Evolutionary conservation across 2,888 invertebrate genomes (phyloP).

Genomic region (Holacanthella duospinosa): DNA sequence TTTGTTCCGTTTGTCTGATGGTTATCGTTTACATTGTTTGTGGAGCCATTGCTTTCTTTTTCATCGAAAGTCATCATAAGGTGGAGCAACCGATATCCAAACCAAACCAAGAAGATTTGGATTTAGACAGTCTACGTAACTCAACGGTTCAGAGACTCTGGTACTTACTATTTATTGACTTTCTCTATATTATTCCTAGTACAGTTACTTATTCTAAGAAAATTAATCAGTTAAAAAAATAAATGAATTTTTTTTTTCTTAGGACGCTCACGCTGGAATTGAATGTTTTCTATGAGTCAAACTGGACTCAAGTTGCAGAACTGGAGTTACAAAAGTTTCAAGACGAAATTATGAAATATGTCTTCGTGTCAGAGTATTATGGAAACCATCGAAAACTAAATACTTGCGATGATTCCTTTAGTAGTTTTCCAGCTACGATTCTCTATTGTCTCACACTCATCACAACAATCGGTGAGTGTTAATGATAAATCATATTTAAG

Average conservation of each 20-base stretch:
- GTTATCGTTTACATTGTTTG: slow-evolving; percentile 74
- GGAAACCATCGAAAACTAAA: slow-evolving; percentile 41
- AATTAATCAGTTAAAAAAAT: background rate
- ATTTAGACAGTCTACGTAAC: slow-evolving; percentile 35
- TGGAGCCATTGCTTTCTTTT: slow-evolving; percentile 83
- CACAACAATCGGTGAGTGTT: slow-evolving; percentile 85
- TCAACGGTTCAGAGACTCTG: slow-evolving; percentile 36
- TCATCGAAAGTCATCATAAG: slow-evolving; percentile 54
- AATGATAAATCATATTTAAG: background rate
- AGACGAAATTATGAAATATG: slow-evolving; percentile 44
- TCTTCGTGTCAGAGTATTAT: slow-evolving; percentile 45
- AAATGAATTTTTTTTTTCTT: slow-evolving; percentile 5
- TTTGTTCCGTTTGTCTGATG: slow-evolving; percentile 35
- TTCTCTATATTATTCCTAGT: background rate
- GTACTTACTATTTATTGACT: slow-evolving; percentile 19
- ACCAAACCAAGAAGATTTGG: slow-evolving; percentile 31
- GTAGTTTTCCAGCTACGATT: slow-evolving; percentile 82
- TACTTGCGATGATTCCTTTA: slow-evolving; percentile 40
- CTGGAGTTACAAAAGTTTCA: slow-evolving; percentile 76
- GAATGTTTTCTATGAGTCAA: slow-evolving; percentile 79
- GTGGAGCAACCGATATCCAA: slow-evolving; percentile 30
- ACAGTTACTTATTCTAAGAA: background rate
- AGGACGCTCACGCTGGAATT: slow-evolving; percentile 47
- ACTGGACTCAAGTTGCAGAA: slow-evolving; percentile 82
- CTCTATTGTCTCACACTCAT: slow-evolving; percentile 86